Percentiles rank a stretch among this genome's conserved stretches.
phyloP scores from a whole-genome alignment of 2,888 invertebrate genomes.

The Strigamia crassipes region DNA sequence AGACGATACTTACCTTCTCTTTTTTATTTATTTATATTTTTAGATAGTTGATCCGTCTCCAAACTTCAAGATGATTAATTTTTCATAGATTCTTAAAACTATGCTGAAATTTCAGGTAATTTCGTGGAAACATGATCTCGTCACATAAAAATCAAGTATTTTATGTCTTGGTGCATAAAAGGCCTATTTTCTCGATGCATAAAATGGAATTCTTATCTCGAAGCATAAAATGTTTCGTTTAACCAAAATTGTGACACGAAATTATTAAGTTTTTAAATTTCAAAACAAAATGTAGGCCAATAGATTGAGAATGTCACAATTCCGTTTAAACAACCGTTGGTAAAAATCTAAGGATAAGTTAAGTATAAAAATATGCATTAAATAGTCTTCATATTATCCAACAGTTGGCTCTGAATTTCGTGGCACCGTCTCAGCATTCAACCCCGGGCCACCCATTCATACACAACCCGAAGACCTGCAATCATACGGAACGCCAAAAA shows the following conservation, averaged over 20 bases:
- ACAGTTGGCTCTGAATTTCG: background rate
- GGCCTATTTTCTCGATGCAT: conserved; percentile 39
- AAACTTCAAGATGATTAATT: no score
- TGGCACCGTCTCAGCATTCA: conserved; percentile 5
- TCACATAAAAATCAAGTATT: background rate
- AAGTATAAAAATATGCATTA: background rate
- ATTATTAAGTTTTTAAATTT: background rate
- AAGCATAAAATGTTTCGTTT: conserved; percentile 12
- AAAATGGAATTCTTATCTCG: conserved; percentile 32
- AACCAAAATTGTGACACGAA: background rate
- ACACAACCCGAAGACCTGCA: conserved; percentile 17
- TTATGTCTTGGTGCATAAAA: conserved; percentile 15
- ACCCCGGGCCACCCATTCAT: conserved; percentile 24
- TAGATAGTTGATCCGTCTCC: no score
- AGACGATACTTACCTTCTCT: background rate
- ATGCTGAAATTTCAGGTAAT: background rate
- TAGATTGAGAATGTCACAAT: background rate
- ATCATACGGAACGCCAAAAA: conserved; percentile 25
- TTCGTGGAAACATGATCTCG: background rate
- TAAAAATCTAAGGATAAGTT: background rate
- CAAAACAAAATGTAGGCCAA: background rate
- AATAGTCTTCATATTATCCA: conserved; percentile 8
- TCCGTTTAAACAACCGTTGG: background rate
- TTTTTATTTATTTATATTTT: no score
- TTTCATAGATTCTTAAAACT: no score